A percentile compares a stretch with the other conserved stretches of the same genome.
phyloP scores from a whole-genome alignment of 64 coral and sea anemone species.

The Platygyra sinensis region DNA sequence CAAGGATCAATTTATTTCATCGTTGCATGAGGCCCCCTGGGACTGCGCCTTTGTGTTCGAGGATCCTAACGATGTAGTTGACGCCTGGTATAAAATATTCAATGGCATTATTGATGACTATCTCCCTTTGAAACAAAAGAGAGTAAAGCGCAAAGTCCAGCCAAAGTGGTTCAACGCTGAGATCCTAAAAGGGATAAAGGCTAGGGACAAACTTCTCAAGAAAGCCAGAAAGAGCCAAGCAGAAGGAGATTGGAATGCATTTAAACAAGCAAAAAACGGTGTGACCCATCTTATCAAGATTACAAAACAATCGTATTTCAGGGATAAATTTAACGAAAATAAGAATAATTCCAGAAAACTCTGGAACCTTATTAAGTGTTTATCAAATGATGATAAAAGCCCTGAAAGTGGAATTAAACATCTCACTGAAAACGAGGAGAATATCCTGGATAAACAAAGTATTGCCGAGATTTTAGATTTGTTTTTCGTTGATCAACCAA shows the following conservation, averaged over 20 bases:
- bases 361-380: slow-evolving; percentile 42
- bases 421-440: background rate
- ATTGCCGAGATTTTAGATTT: slow-evolving; percentile 52
- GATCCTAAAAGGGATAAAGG: slow-evolving; percentile 23
- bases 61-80: slow-evolving; percentile 37
- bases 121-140: slow-evolving; percentile 34
- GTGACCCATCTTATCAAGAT: slow-evolving; percentile 48
- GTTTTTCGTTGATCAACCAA: slow-evolving; percentile 52
- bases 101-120: slow-evolving; percentile 9
- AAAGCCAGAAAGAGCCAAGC: slow-evolving; percentile 18
- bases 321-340: slow-evolving; percentile 43
- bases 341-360: slow-evolving; percentile 45
- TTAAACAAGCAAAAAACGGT: slow-evolving; percentile 14
- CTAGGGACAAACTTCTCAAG: slow-evolving; percentile 32
- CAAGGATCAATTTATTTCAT: slow-evolving; percentile 14
- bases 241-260: slow-evolving; percentile 15
- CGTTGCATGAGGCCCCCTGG: slow-evolving; percentile 44
- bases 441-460: slow-evolving; percentile 14
- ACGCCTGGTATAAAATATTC: slow-evolving; percentile 49
- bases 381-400: slow-evolving; percentile 14
- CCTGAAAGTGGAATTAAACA: background rate
- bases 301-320: slow-evolving; percentile 44
- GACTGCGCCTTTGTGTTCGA: slow-evolving; percentile 69
- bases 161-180: slow-evolving; percentile 56
- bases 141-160: slow-evolving; percentile 44